These are phyloP conservation scores for Sus scrofa DNA, from an alignment of 2,113 vertebrate genomes.

Conservation along the genomic window DNA sequence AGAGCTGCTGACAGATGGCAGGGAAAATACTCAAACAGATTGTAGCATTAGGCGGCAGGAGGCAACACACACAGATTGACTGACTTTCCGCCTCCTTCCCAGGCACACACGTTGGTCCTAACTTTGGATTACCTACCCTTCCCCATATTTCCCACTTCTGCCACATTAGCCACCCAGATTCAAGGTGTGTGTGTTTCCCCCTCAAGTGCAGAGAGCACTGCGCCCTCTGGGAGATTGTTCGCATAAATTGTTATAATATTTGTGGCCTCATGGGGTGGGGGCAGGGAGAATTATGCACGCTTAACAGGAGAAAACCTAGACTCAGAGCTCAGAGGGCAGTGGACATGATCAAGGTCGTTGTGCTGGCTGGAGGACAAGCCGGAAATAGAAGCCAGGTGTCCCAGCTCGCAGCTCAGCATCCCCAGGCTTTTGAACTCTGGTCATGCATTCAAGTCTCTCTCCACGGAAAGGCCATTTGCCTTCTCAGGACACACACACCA, in stretches of 20 bases:
- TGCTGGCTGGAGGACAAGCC: accelerated
- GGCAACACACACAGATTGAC: conserved; percentile 41
- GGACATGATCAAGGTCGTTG: accelerated
- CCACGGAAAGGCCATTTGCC: background rate
- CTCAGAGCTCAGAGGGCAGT: background rate
- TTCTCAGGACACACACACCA: background rate
- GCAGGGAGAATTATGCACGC: background rate
- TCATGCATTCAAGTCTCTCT: accelerated
- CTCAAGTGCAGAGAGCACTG: background rate
- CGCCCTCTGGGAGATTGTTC: background rate
- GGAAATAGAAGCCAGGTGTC: background rate
- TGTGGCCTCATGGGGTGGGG: background rate
- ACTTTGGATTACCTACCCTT: background rate
- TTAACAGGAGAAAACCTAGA: background rate
- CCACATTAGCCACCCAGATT: background rate
- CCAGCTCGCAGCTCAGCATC: accelerated
- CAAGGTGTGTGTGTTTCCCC: background rate
- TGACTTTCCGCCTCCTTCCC: conserved; percentile 56
- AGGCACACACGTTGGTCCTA: background rate
- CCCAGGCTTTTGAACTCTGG: background rate
- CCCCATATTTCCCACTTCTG: accelerated
- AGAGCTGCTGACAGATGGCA: conserved; percentile 76
- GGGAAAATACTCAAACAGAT: conserved; percentile 77
- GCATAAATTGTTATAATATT: accelerated
- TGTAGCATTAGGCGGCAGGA: conserved; percentile 21